A percentile compares a stretch with the other conserved stretches of the same genome.
phyloP scores from a whole-genome alignment of 1,140 invertebrate genomes.

The Diplogasteroides magnus region DNA sequence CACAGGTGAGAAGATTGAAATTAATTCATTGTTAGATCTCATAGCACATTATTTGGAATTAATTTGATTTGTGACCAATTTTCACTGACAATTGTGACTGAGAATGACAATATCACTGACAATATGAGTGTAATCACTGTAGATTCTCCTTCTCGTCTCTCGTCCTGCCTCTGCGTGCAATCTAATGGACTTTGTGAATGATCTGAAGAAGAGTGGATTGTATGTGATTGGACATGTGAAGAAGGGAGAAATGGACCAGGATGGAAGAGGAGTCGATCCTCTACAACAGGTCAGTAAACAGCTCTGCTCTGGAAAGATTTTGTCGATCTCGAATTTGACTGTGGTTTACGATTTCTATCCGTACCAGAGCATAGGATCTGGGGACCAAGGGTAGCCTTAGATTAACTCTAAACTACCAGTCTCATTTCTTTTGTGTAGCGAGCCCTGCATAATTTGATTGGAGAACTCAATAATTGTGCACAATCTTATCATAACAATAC shows the following conservation, averaged over 20 bases:
- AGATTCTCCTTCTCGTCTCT: slow-evolving; percentile 84
- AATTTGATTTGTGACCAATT: background rate
- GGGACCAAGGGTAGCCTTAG: too few relatives aligned
- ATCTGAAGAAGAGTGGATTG: slow-evolving; percentile 89
- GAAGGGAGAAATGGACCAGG: slow-evolving; percentile 34
- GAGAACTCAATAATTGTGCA: too few relatives aligned
- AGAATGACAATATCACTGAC: too few relatives aligned
- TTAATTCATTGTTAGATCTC: background rate
- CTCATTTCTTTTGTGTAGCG: too few relatives aligned
- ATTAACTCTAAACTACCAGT: too few relatives aligned
- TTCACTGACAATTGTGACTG: background rate
- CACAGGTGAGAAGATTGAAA: background rate
- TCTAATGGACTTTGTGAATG: slow-evolving; percentile 91
- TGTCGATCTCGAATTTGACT: too few relatives aligned
- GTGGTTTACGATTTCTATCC: too few relatives aligned
- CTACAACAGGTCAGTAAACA: slow-evolving; percentile 39
- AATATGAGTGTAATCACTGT: too few relatives aligned
- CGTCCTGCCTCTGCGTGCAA: slow-evolving; percentile 83
- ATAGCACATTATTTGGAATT: background rate
- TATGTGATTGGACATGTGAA: slow-evolving; percentile 56
- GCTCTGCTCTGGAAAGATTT: too few relatives aligned
- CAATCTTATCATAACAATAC: too few relatives aligned
- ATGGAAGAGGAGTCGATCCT: slow-evolving; percentile 40
- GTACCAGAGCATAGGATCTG: too few relatives aligned
- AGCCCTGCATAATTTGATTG: too few relatives aligned